A percentile compares a stretch with the other conserved stretches of the same genome.
Evolutionary conservation across 2,113 vertebrate species (phyloP).

Genomic region (Clinocottus analis): DNA sequence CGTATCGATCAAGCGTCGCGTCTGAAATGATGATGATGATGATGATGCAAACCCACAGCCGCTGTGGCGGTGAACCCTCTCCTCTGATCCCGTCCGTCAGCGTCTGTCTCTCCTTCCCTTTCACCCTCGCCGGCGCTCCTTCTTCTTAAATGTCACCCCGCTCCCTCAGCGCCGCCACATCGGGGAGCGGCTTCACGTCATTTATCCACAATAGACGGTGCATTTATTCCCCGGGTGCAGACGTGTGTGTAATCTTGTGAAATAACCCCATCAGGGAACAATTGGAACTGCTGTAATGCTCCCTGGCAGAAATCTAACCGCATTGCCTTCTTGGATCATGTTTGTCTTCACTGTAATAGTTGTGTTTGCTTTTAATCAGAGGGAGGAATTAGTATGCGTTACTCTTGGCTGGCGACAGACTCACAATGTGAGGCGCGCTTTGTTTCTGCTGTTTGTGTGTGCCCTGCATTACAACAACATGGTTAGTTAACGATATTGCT

Average conservation of each 20-base stretch:
- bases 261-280: conserved; percentile 20
- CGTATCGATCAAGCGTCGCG: conserved; percentile 59
- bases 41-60: conserved; percentile 49
- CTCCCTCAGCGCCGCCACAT: conserved; percentile 38
- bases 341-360: conserved; percentile 52
- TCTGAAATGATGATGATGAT: conserved; percentile 48
- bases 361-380: conserved; percentile 75
- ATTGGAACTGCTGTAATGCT: conserved; percentile 28
- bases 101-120: conserved; percentile 34
- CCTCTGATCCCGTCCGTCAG: conserved; percentile 34
- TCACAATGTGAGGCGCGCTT: conserved; percentile 32
- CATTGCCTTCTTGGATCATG: conserved; percentile 30
- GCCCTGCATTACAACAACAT: conserved; percentile 33
- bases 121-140: conserved; percentile 33
- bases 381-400: conserved; percentile 63
- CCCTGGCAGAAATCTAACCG: conserved; percentile 37
- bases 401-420: conserved; percentile 57
- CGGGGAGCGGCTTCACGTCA: conserved; percentile 39
- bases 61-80: conserved; percentile 29
- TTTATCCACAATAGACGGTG: conserved; percentile 53
- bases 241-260: conserved; percentile 41
- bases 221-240: conserved; percentile 45
- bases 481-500: conserved; percentile 17
- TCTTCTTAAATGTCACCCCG: conserved; percentile 47
- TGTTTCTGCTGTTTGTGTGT: conserved; percentile 42